A percentile compares a stretch with the other conserved stretches of the same genome.
phyloP scores from a whole-genome alignment of 1,140 invertebrate species.

The Dryas iulia region DNA sequence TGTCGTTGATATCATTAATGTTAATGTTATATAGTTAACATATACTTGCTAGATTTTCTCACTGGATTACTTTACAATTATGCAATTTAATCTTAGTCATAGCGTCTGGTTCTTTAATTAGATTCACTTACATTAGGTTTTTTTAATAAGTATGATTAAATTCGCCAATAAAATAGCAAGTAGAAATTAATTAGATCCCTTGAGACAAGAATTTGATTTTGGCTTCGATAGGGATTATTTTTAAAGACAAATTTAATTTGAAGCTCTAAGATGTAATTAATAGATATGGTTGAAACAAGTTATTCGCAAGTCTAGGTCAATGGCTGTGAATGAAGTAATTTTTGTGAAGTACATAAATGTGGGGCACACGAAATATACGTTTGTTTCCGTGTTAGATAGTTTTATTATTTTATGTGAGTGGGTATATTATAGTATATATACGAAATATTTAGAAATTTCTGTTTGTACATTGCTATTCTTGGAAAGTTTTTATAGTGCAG shows the following conservation, averaged over 20 bases:
- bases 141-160: neutral
- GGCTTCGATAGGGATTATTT: neutral
- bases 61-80: slow-evolving; percentile 19
- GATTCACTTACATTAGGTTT: neutral
- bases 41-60: slow-evolving; percentile 20
- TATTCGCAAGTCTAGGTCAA: slow-evolving; percentile 10
- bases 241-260: neutral
- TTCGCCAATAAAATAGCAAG: too few relatives aligned
- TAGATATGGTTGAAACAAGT: neutral
- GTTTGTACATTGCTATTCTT: too few relatives aligned
- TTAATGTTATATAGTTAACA: neutral
- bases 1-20: slow-evolving; percentile 11
- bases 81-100: neutral
- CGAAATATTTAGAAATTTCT: neutral
- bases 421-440: neutral
- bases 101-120: neutral
- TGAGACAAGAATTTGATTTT: neutral
- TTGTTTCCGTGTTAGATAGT: slow-evolving; percentile 5
- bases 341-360: slow-evolving; percentile 16
- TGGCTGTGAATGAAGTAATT: neutral
- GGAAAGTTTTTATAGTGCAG: too few relatives aligned
- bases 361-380: slow-evolving; percentile 8
- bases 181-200: neutral
- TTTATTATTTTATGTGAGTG: neutral
- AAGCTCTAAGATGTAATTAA: neutral